phyloP scores from a whole-genome alignment of 1,140 invertebrate genomes.

The Lanistes nyassanus region DNA sequence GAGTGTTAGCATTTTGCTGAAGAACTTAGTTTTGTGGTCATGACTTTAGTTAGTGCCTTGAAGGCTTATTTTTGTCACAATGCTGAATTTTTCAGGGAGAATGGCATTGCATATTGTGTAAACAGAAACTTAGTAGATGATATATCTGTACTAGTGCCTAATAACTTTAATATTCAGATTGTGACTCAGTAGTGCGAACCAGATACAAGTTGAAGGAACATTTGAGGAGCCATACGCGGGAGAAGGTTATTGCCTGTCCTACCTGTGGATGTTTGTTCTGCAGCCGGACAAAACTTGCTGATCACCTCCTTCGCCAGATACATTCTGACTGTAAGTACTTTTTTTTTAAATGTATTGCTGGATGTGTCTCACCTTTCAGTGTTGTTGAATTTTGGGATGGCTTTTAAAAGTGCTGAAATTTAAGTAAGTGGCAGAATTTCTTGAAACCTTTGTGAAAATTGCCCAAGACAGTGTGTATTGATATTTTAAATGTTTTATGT shows the following conservation, averaged over 20 bases:
- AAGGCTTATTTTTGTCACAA: too few relatives aligned
- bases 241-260: conserved; percentile 87
- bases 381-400: too few relatives aligned
- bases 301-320: conserved; percentile 85
- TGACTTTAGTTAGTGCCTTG: too few relatives aligned
- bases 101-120: background rate
- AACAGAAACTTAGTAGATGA: background rate
- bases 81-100: too few relatives aligned
- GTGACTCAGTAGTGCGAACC: conserved; percentile 71
- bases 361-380: too few relatives aligned
- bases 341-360: too few relatives aligned
- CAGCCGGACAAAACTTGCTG: conserved; percentile 82
- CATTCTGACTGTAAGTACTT: conserved; percentile 31
- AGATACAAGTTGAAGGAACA: conserved; percentile 80
- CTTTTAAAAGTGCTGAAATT: too few relatives aligned
- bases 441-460: background rate
- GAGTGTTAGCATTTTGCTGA: too few relatives aligned
- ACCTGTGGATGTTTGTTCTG: conserved; percentile 87
- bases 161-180: conserved; percentile 66
- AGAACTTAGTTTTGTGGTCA: too few relatives aligned
- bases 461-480: background rate
- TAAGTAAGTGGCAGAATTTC: background rate
- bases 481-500: background rate
- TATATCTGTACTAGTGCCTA: background rate
- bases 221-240: conserved; percentile 83